phyloP scores from a whole-genome alignment of 2,113 vertebrate genomes.

The Callipepla californica region DNA sequence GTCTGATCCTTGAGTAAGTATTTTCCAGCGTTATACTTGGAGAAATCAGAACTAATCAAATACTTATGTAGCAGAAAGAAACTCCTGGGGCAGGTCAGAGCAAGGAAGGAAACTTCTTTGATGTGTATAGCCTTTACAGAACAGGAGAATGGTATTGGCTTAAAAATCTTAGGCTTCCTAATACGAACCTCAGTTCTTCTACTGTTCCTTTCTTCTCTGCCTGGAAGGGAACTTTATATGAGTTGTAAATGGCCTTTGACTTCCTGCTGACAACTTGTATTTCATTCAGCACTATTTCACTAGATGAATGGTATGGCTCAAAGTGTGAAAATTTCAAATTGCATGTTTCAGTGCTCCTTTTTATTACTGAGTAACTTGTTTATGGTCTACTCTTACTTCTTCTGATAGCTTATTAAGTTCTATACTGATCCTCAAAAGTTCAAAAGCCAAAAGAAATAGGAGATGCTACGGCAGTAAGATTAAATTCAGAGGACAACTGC shows the following conservation, averaged over 20 bases:
- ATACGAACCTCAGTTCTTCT: not conserved
- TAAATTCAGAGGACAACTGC: slow-evolving; percentile 8
- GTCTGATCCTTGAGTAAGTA: not conserved
- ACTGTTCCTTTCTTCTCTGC: slow-evolving; percentile 20
- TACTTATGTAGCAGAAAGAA: not conserved
- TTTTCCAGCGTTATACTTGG: not conserved
- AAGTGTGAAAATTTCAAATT: not conserved
- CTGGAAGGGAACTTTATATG: slow-evolving; percentile 16
- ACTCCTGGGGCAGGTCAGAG: not conserved
- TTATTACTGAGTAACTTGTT: not conserved
- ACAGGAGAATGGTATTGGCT: not conserved
- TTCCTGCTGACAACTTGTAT: slow-evolving; percentile 24
- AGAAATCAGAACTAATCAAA: not conserved
- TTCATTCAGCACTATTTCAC: slow-evolving; percentile 12
- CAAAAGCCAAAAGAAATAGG: not conserved
- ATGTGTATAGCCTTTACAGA: not conserved
- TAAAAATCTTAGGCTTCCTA: not conserved
- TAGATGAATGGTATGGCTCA: not conserved
- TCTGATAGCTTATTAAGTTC: not conserved
- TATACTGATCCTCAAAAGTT: not conserved
- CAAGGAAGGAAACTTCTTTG: not conserved
- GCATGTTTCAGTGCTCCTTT: not conserved
- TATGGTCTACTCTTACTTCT: not conserved
- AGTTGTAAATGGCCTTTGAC: slow-evolving; percentile 1
- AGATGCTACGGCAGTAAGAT: not conserved